Evolutionary conservation across 2,797 vertebrate species (phyloP).

Genomic region (Mus minutoides): DNA sequence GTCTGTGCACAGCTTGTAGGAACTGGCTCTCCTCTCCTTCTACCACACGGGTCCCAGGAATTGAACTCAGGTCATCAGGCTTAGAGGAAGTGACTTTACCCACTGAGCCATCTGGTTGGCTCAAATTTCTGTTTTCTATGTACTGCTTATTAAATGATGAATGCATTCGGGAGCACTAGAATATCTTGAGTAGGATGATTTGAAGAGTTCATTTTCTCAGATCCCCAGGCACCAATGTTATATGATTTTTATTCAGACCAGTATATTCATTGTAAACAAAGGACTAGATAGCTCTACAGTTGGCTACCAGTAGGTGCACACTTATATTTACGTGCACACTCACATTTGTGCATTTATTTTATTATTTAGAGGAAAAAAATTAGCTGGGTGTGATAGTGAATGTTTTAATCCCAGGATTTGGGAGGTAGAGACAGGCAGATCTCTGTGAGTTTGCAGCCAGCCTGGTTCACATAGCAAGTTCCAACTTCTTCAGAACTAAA

Average conservation of each 20-base stretch:
- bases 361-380: not conserved
- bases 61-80: not conserved
- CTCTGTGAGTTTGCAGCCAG: not conserved
- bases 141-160: constrained; percentile 25
- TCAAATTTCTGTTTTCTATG: constrained; percentile 30
- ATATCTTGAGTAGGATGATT: not conserved
- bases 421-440: not conserved
- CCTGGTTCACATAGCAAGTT: not conserved
- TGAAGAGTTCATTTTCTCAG: constrained; percentile 33
- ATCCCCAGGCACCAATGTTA: not conserved
- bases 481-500: not conserved
- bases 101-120: not conserved
- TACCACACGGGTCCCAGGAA: not conserved
- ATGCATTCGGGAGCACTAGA: not conserved
- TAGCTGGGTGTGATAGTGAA: not conserved
- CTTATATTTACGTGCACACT: not conserved
- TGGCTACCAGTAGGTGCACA: not conserved
- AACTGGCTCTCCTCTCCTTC: not conserved
- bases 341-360: not conserved
- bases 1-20: not conserved
- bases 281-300: not conserved
- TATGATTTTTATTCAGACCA: constrained; percentile 22
- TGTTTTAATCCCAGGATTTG: not conserved
- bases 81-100: not conserved
- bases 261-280: constrained; percentile 12